Evolutionary conservation across 2,797 vertebrate genomes (phyloP).

Genomic region (Melanotaenia nigrans): DNA sequence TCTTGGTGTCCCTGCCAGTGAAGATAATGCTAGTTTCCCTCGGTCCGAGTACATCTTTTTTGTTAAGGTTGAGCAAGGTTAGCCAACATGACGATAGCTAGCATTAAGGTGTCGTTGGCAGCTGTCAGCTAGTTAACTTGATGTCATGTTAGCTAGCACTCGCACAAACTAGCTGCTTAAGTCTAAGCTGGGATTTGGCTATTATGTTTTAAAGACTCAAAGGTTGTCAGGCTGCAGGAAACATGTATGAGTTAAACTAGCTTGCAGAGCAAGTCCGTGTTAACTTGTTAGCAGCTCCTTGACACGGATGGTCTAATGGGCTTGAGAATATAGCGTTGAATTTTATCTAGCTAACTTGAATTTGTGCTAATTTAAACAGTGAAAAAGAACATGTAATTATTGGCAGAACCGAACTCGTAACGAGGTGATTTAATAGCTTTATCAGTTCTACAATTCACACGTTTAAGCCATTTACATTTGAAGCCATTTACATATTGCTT

Average conservation of each 20-base stretch:
- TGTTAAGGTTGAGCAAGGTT: constrained; percentile 20
- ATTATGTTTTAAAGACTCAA: constrained; percentile 25
- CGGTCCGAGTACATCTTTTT: constrained; percentile 15
- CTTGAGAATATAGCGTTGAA: background rate
- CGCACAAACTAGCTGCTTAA: constrained; percentile 53
- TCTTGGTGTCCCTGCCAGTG: background rate
- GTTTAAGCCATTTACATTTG: background rate
- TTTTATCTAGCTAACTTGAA: background rate
- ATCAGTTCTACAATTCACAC: constrained; percentile 5
- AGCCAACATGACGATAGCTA: constrained; percentile 51
- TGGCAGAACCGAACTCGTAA: background rate
- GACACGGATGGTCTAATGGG: background rate
- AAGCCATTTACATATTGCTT: background rate
- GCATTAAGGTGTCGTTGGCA: constrained; percentile 43
- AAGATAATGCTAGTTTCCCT: background rate
- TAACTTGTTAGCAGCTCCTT: constrained; percentile 27
- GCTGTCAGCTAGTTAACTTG: constrained; percentile 64
- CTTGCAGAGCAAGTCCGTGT: constrained; percentile 14
- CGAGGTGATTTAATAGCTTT: constrained; percentile 5
- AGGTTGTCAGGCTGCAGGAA: constrained; percentile 27
- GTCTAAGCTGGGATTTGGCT: constrained; percentile 69
- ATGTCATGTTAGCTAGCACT: constrained; percentile 47
- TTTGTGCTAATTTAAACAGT: background rate
- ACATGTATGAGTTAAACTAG: constrained; percentile 16
- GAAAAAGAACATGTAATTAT: background rate